These are phyloP conservation scores for Danio choprae DNA, from an alignment of 2,797 vertebrate species.

Conservation along the genomic window DNA sequence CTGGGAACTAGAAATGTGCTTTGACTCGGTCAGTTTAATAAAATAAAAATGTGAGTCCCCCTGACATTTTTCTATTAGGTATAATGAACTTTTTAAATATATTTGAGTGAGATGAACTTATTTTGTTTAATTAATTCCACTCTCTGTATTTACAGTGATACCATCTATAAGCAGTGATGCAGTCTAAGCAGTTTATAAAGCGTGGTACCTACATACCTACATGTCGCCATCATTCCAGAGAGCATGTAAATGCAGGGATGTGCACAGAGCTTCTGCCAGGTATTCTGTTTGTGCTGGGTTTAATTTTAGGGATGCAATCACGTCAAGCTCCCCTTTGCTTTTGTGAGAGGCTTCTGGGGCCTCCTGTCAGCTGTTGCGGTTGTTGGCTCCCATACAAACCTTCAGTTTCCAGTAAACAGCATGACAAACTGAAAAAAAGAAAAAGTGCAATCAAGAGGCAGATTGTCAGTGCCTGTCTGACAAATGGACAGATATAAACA, in stretches of 20 bases:
- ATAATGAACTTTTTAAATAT: no score
- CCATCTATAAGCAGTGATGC: conserved; percentile 1
- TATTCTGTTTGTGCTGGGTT: conserved; percentile 58
- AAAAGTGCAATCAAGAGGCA: conserved; percentile 29
- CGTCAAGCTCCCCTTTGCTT: conserved; percentile 48
- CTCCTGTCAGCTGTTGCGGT: conserved; percentile 63
- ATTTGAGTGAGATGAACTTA: no score
- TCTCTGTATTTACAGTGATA: no score
- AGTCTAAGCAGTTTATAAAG: conserved; percentile 5
- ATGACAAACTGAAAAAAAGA: conserved; percentile 45
- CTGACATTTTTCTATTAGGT: no score
- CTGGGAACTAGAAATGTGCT: no score
- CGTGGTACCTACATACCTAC: neutral
- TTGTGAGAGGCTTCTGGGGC: conserved; percentile 54
- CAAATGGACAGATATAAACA: conserved; percentile 38
- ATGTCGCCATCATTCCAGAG: conserved; percentile 39
- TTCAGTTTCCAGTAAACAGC: conserved; percentile 62
- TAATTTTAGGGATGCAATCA: conserved; percentile 62
- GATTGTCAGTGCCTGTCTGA: conserved; percentile 33
- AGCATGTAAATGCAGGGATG: conserved; percentile 50
- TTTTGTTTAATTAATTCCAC: no score
- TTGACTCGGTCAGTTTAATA: no score
- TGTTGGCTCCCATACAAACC: conserved; percentile 54
- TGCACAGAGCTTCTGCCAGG: conserved; percentile 55
- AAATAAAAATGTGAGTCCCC: no score